Percentiles rank a stretch among this genome's conserved stretches.
Evolutionary conservation across 53 echinoderm and acorn worm species (phyloP).

Genomic region (Holothuria scabra): DNA sequence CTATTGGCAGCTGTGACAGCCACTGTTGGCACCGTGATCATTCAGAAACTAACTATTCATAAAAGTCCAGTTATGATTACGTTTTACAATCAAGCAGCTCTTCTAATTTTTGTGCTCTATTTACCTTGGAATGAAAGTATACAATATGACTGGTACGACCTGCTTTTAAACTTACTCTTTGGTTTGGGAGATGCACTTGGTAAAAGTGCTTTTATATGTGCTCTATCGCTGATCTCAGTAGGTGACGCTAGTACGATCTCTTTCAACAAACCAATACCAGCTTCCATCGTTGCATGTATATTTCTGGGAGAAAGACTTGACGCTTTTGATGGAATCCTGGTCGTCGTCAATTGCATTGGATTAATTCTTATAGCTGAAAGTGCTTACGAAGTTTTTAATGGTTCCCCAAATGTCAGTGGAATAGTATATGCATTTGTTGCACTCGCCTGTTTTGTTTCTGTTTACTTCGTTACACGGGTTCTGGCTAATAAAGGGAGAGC

Average conservation of each 20-base stretch:
- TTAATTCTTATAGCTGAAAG: background rate
- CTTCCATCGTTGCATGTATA: slow-evolving; percentile 1
- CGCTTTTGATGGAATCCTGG: background rate
- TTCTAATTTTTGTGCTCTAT: background rate
- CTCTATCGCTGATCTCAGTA: background rate
- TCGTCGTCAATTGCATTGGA: background rate
- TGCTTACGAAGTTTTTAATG: background rate
- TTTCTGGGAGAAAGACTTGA: slow-evolving; percentile 13
- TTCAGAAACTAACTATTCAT: background rate
- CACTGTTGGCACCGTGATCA: background rate
- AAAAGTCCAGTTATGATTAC: background rate
- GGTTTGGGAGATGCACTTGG: background rate
- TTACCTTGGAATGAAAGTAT: slow-evolving; percentile 2
- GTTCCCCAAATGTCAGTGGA: background rate
- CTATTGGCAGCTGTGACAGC: background rate
- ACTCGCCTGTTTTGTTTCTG: background rate
- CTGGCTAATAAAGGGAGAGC: background rate
- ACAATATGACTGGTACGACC: background rate
- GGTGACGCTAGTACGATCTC: background rate
- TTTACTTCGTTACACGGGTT: background rate
- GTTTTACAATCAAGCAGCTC: background rate
- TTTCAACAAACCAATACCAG: slow-evolving; percentile 10
- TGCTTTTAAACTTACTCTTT: background rate
- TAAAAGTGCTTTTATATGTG: background rate
- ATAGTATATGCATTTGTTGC: background rate